phyloP scores from a whole-genome alignment of 2,888 invertebrate genomes.

The Heliconius sara region DNA sequence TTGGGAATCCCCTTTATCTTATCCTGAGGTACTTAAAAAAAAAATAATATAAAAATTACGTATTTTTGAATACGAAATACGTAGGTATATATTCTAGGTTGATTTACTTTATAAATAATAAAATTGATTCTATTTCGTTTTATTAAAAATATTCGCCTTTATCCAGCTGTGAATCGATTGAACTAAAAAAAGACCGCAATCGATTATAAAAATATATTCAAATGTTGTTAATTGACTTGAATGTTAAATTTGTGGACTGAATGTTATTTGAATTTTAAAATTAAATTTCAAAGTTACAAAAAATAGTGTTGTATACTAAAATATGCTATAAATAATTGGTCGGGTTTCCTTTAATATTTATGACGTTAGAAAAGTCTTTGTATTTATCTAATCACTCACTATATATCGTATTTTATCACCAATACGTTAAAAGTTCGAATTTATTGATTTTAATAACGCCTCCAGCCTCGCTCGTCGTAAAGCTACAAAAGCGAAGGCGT shows the following conservation, averaged over 20 bases:
- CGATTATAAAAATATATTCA: slow-evolving; percentile 8
- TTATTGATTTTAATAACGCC: slow-evolving; percentile 50
- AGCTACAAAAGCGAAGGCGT: slow-evolving; percentile 44
- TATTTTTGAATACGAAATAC: neutral
- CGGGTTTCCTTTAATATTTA: slow-evolving; percentile 30
- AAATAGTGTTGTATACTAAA: slow-evolving; percentile 2
- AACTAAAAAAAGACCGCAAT: slow-evolving; percentile 3
- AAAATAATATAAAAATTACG: no score
- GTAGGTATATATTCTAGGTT: neutral
- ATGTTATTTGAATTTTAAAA: neutral
- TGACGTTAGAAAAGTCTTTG: slow-evolving; percentile 22
- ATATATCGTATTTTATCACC: slow-evolving; percentile 61
- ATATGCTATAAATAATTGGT: slow-evolving; percentile 30
- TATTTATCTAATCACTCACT: slow-evolving; percentile 16
- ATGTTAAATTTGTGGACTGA: neutral
- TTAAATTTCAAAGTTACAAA: slow-evolving; percentile 2
- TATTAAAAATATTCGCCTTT: neutral
- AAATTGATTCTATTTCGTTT: neutral
- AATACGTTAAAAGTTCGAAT: slow-evolving; percentile 65
- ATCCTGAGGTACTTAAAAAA: neutral
- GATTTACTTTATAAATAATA: no score
- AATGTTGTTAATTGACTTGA: slow-evolving; percentile 17
- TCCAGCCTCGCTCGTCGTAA: slow-evolving; percentile 44
- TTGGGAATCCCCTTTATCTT: slow-evolving; percentile 47
- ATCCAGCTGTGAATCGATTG: neutral